Conservation (phyloP, 2,797 vertebrate genomes). For the Pangasius larnaudii region DNA sequence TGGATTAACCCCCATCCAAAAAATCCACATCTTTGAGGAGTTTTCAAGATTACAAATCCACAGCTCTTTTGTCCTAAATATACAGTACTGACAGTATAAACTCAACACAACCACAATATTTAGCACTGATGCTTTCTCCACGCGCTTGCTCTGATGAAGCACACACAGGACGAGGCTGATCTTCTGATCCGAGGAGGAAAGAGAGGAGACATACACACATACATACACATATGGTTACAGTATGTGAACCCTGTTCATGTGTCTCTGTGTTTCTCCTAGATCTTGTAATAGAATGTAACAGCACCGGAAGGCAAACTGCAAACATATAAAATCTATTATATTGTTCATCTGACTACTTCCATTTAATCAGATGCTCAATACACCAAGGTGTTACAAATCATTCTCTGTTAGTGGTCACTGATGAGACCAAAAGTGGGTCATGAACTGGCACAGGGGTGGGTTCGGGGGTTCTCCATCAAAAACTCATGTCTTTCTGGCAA, state of each 20-base stretch:
- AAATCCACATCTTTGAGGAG: neutral
- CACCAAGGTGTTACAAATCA: neutral
- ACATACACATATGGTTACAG: conserved; percentile 35
- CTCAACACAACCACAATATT: conserved; percentile 13
- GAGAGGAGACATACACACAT: neutral
- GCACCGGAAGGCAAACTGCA: neutral
- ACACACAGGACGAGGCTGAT: neutral
- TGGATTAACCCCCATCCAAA: conserved; percentile 8
- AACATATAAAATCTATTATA: neutral
- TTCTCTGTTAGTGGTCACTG: neutral
- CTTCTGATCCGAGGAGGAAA: conserved; percentile 1
- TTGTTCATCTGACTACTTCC: neutral
- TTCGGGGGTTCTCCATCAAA: neutral
- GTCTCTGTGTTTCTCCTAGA: neutral
- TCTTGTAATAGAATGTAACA: neutral
- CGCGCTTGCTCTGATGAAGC: conserved; percentile 16
- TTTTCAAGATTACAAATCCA: conserved; percentile 22
- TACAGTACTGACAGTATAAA: conserved; percentile 30
- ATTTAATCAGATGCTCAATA: neutral
- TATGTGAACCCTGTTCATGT: conserved; percentile 17
- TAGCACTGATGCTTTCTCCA: neutral
- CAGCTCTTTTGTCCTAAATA: conserved; percentile 5
- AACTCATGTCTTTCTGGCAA: neutral
- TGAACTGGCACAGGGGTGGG: neutral
- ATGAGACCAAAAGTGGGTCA: neutral